Base-by-base conservation (phyloP, 1,140 invertebrate species). In the Neotoxoptera formosana region DNA sequence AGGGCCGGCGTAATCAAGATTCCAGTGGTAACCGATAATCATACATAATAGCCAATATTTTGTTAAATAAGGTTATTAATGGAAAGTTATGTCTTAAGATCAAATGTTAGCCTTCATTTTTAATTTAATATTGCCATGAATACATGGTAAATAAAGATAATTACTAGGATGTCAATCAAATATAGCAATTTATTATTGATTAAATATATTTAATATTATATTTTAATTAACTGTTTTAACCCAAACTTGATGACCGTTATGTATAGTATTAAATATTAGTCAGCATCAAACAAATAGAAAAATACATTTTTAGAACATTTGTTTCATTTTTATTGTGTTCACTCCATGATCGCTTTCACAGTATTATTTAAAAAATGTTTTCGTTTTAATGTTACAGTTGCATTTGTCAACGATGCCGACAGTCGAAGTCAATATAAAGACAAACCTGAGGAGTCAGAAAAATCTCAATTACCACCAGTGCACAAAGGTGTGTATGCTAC, bases 331-430 rank as follows among this genome's bases (percentile, higher is more conserved):
- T 45, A 17, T 47, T 67, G 60, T n/a, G 11, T n/a, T 25, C 7
- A 56, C 21, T 83, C 20, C 34, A 83, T 83, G 20, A 36, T 1
- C 23, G 17, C 9, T 84, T 45, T 45, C 3, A 47, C n/a, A 87
- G 48, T 45, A n/a, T 20, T 51, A 17, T 45, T 87, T 34, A 9
- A 30, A 45, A 86, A n/a, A 53, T 53, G 41, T 91, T 48, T 48
- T 45, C 23, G 17, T 67, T 91, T n/a, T n/a, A 41, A 90, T 30
- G 17, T 83, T 67, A 92, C 30, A 92, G 90, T 25, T 83, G 67
- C n/a, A 34, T 92, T 48, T 36, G 47, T 81, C 23, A 83, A 8
- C 51, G 67, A 92, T 36, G 76, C 51, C 20, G 45, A 92, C 4
- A 30, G 60, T 51, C n/a, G 17, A 51, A 83, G 47, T 83, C 17